phyloP scores from a whole-genome alignment of 1,140 invertebrate species.

The Drosophila mauritiana region DNA sequence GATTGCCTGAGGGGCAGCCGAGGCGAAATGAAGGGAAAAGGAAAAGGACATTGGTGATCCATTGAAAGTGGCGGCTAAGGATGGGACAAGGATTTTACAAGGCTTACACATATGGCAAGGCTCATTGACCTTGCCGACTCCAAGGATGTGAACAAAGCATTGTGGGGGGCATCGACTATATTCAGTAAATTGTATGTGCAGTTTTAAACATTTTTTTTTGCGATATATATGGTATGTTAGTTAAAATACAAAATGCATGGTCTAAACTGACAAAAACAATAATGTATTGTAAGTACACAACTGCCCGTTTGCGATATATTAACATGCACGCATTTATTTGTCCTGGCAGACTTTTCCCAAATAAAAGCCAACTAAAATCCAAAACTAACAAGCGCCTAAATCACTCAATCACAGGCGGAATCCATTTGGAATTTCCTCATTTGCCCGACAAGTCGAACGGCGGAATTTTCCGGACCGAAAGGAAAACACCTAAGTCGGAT shows the following conservation, averaged over 20 bases:
- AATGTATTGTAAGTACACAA: too few species aligned
- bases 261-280: too few species aligned
- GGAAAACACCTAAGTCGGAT: slow-evolving; percentile 1
- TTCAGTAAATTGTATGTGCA: neutral
- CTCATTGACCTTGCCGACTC: slow-evolving; percentile 48
- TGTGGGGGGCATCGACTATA: too few species aligned
- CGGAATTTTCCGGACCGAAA: slow-evolving; percentile 9
- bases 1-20: neutral
- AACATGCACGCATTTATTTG: too few species aligned
- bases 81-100: neutral
- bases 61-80: neutral
- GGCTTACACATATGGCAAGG: slow-evolving; percentile 57
- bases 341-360: neutral
- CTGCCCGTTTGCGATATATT: too few species aligned
- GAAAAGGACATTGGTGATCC: slow-evolving; percentile 1
- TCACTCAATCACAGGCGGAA: slow-evolving; percentile 32
- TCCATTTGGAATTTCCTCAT: slow-evolving; percentile 36
- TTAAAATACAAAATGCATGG: too few species aligned
- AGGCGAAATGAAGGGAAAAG: neutral
- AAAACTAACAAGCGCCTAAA: slow-evolving; percentile 1
- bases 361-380: neutral
- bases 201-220: neutral
- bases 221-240: neutral
- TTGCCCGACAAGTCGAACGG: slow-evolving; percentile 5
- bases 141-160: neutral